Evolutionary conservation across 1,140 invertebrate genomes (phyloP).

Genomic region (Mya arenaria): DNA sequence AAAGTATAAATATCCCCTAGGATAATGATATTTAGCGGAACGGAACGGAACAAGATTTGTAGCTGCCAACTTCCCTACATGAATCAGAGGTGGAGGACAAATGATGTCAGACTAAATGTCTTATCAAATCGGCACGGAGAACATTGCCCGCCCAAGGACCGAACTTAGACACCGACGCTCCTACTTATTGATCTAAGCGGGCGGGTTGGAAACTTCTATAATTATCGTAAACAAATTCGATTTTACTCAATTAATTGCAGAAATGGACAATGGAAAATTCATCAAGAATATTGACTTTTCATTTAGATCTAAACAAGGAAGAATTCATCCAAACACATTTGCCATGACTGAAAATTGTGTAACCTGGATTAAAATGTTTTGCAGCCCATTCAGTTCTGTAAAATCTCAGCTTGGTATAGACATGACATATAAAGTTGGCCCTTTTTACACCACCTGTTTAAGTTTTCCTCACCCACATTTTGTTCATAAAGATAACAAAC

Average conservation of each 20-base stretch:
- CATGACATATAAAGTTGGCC: conserved; percentile 57
- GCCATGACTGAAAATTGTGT: conserved; percentile 15
- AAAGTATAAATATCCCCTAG: too few species aligned
- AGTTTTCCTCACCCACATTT: conserved; percentile 48
- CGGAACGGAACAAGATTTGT: too few species aligned
- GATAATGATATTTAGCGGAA: too few species aligned
- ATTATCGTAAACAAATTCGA: conserved; percentile 12
- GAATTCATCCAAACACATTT: conserved; percentile 55
- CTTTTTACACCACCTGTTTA: conserved; percentile 52
- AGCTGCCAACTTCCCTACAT: too few species aligned
- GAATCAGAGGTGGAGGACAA: too few species aligned
- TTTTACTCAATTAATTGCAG: conserved; percentile 41
- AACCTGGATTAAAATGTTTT: conserved; percentile 53
- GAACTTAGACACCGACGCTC: too few species aligned
- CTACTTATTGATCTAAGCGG: too few species aligned
- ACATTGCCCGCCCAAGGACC: too few species aligned
- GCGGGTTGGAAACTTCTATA: too few species aligned
- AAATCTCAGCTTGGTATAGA: conserved; percentile 53
- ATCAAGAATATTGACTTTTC: conserved; percentile 41
- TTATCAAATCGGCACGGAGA: too few species aligned
- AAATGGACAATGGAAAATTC: conserved; percentile 47
- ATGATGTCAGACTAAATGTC: too few species aligned
- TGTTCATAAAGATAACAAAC: conserved; percentile 39
- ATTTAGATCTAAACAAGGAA: conserved; percentile 14
- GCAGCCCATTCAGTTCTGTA: conserved; percentile 1